These are phyloP conservation scores for Phaethon lepturus DNA, from an alignment of 2,113 vertebrate genomes.

Conservation along the genomic window DNA sequence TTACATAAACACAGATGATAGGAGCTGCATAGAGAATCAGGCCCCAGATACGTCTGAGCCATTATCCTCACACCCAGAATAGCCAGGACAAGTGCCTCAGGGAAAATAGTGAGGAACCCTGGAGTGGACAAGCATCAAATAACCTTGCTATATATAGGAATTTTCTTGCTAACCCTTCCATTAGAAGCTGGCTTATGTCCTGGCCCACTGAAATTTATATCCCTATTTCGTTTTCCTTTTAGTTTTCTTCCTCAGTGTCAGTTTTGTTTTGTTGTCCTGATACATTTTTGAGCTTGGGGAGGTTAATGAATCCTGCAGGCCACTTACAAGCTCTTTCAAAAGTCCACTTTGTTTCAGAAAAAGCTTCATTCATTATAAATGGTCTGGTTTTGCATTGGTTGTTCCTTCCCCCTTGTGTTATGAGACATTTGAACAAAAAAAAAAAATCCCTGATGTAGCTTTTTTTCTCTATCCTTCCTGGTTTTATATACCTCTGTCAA, in stretches of 20 bases:
- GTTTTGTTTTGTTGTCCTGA: background rate
- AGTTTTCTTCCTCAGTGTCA: background rate
- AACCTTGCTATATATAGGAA: background rate
- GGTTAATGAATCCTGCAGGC: background rate
- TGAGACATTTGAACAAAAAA: background rate
- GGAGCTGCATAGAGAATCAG: background rate
- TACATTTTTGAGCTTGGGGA: background rate
- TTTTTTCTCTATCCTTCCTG: background rate
- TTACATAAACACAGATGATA: background rate
- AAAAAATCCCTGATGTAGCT: background rate
- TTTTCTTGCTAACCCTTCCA: background rate
- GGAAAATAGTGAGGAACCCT: background rate
- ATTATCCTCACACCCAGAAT: background rate
- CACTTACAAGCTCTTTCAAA: background rate
- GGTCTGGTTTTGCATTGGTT: background rate
- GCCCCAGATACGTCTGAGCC: background rate
- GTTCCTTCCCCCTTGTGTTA: background rate
- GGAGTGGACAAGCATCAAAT: background rate
- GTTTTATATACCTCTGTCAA: background rate
- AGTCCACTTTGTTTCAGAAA: background rate
- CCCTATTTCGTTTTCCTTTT: background rate
- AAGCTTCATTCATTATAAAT: background rate
- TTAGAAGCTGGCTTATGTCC: background rate
- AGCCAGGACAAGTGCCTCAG: background rate
- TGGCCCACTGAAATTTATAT: background rate